Evolutionary conservation across 2,797 vertebrate genomes (phyloP), one percentile per base, ranked within the genome.

Genomic region (Cephalopachus bancanus): DNA sequence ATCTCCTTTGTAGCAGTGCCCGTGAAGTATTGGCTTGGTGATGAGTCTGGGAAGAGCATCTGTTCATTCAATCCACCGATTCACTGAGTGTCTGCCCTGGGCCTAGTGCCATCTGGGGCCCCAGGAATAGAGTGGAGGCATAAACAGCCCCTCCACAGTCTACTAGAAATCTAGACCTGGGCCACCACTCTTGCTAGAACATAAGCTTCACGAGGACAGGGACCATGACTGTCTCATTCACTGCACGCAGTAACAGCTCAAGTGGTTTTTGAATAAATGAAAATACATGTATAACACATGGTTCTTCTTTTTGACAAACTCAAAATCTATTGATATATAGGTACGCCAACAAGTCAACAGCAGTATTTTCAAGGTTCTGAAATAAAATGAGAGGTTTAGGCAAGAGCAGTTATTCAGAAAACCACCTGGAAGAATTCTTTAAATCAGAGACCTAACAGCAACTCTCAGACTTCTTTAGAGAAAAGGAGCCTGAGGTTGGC

Each of bases 291-390:
- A 9, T 83, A 5, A 20, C 2, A 9, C 14, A 17, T 24, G 17
- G 2, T 14, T 60, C 4, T 30, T 85, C 14, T 80, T 71, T 89
- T 65, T 69, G 85, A 62, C 20, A 83, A 14, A 60, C 57, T 76
- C 28, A 75, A 72, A 83, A 49, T 57, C 69, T 71, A 1, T 44
- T 12, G 37, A 16, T 49, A 9, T 37, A 22, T 69, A 76, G 17
- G 62, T n/a, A 33, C 0, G 0, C 33, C 30, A 51, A 24, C 60
- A 86, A 86, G 71, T 81, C 81, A 44, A 60, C 22, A 87, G 60
- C 72, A 55, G 1, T 81, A 17, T 79, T 94, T 91, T 93, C 55
- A 37, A 37, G 78, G 80, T 88, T 69, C 85, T 57, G 22, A 95
- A 28, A 76, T 74, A 51, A 85, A 76, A 49, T 1, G 3, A 93